Conservation (phyloP, 2,888 invertebrate genomes). For the Zygogramma bicolorata region DNA sequence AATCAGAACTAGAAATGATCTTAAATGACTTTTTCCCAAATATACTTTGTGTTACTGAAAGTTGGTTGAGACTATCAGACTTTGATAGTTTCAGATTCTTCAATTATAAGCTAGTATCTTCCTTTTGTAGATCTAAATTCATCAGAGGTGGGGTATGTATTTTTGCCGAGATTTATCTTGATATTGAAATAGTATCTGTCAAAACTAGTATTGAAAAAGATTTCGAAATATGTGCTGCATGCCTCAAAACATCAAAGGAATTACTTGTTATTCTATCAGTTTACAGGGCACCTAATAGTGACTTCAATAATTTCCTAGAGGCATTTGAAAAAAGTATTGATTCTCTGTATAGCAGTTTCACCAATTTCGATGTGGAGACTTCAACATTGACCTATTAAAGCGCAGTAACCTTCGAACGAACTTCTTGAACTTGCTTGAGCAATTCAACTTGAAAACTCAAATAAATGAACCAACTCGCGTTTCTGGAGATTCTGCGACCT, state of each 20-base stretch:
- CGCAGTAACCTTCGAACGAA: background rate
- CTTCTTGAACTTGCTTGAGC: background rate
- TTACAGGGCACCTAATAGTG: background rate
- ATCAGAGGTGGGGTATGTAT: background rate
- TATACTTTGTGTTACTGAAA: background rate
- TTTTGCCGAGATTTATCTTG: background rate
- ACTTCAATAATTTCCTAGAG: background rate
- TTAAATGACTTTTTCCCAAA: background rate
- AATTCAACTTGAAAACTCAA: background rate
- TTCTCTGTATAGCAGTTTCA: background rate
- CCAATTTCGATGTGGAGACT: background rate
- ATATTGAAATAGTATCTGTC: background rate
- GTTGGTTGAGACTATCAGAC: background rate
- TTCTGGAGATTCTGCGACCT: background rate
- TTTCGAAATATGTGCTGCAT: background rate
- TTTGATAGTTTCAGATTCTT: background rate
- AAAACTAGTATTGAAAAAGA: slow-evolving; percentile 1
- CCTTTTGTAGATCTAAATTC: background rate
- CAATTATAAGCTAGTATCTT: background rate
- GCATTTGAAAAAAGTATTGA: background rate
- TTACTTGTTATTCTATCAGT: background rate
- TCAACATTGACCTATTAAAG: background rate
- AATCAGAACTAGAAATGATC: background rate
- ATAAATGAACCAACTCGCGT: background rate
- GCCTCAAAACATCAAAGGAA: background rate